phyloP scores from a whole-genome alignment of 2,113 vertebrate species.

The Cairina moschata region DNA sequence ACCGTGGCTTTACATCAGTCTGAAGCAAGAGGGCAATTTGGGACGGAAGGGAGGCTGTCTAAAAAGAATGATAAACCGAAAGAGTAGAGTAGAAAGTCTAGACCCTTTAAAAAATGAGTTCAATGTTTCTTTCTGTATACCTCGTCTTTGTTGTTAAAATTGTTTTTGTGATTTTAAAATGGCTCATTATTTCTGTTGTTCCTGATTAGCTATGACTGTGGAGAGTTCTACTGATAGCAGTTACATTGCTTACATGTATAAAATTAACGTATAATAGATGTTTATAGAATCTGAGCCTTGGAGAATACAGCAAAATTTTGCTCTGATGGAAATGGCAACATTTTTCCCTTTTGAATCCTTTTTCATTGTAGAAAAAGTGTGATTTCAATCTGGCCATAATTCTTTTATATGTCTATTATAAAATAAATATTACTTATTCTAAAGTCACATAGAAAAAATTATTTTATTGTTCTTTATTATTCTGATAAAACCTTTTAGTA shows the following conservation, averaged over 20 bases:
- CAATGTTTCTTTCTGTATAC: neutral
- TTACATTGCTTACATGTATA: neutral
- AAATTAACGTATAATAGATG: neutral
- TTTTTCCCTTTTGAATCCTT: neutral
- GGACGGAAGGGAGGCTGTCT: neutral
- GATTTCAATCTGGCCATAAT: neutral
- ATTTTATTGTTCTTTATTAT: neutral
- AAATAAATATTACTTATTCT: neutral
- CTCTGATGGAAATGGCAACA: neutral
- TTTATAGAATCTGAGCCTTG: neutral
- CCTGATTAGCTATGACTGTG: neutral
- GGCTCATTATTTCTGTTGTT: neutral
- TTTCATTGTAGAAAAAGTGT: neutral
- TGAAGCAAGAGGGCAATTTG: neutral
- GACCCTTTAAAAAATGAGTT: neutral
- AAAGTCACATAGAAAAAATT: neutral
- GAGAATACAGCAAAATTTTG: neutral
- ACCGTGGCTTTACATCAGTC: neutral
- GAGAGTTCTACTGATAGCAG: neutral
- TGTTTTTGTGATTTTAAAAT: neutral
- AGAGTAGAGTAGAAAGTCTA: neutral
- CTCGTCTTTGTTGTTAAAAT: neutral
- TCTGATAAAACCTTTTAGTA: neutral
- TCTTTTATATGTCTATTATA: neutral
- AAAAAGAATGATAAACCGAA: neutral